These are phyloP conservation scores for Paraplagusia blochii DNA, from an alignment of 2,113 vertebrate species.

Conservation along the genomic window DNA sequence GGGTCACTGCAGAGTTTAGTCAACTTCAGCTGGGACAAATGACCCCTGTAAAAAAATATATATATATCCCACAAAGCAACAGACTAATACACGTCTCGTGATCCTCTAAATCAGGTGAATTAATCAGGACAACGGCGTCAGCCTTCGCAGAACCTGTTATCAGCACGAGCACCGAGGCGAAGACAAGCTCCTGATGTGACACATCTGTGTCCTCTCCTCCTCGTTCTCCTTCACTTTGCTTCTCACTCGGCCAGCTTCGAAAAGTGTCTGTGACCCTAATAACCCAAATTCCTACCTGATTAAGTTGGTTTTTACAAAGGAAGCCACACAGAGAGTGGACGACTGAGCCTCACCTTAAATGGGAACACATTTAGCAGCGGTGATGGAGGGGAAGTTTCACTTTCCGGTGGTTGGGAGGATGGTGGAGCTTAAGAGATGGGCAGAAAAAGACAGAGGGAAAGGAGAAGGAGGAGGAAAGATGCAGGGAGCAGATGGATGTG, in stretches of 20 bases:
- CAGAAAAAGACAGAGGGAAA: slow-evolving; percentile 25
- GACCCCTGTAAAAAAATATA: too few relatives aligned
- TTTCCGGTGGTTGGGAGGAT: slow-evolving; percentile 54
- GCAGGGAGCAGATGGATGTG: slow-evolving; percentile 8
- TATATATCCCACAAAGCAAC: slow-evolving; percentile 18
- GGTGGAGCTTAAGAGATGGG: slow-evolving; percentile 22
- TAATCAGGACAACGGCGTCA: slow-evolving; percentile 16
- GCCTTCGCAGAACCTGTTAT: background rate
- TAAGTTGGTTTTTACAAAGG: slow-evolving; percentile 71
- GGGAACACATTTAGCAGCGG: slow-evolving; percentile 65
- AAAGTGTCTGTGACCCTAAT: slow-evolving; percentile 63
- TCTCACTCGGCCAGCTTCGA: slow-evolving; percentile 36
- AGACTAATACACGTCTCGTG: slow-evolving; percentile 19
- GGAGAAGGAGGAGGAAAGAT: slow-evolving; percentile 14
- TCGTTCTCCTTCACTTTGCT: slow-evolving; percentile 36
- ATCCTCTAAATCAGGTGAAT: slow-evolving; percentile 34
- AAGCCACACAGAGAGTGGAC: slow-evolving; percentile 64
- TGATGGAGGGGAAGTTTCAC: slow-evolving; percentile 64
- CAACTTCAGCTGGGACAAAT: slow-evolving; percentile 41
- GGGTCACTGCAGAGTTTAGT: slow-evolving; percentile 55
- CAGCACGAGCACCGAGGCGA: slow-evolving; percentile 25
- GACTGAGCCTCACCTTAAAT: slow-evolving; percentile 74
- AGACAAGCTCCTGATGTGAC: slow-evolving; percentile 46
- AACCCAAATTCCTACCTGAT: slow-evolving; percentile 72
- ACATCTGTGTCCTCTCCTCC: slow-evolving; percentile 53